Evolutionary conservation across 64 coral and sea anemone genomes (phyloP).

Genomic region (Hydrozoanthus tunicans): DNA sequence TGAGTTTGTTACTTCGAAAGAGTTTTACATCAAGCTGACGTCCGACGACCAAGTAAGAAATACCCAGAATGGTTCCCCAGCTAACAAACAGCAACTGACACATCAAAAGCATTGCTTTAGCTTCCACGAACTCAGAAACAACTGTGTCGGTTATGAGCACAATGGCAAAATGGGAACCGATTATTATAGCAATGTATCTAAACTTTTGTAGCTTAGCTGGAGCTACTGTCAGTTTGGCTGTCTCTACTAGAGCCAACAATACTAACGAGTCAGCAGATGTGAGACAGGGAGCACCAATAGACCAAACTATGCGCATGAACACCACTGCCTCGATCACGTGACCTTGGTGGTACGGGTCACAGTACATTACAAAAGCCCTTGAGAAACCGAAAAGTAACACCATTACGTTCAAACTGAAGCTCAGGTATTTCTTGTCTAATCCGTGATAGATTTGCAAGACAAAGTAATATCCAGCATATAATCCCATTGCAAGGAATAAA

Average conservation of each 20-base stretch:
- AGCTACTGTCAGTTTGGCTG: constrained; percentile 58
- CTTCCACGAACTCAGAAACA: constrained; percentile 64
- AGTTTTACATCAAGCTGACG: constrained; percentile 63
- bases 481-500: constrained; percentile 51
- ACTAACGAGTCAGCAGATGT: constrained; percentile 73
- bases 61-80: constrained; percentile 67
- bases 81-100: constrained; percentile 66
- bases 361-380: constrained; percentile 75
- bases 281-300: constrained; percentile 70
- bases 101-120: constrained; percentile 80
- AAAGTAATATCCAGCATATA: constrained; percentile 73
- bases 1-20: constrained; percentile 55
- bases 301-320: constrained; percentile 72
- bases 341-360: constrained; percentile 86
- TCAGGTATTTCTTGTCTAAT: constrained; percentile 64
- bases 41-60: constrained; percentile 59
- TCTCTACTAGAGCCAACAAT: constrained; percentile 73
- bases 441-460: constrained; percentile 72
- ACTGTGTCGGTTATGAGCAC: constrained; percentile 69
- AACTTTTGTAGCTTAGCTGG: constrained; percentile 65
- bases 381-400: constrained; percentile 63
- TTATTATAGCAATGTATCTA: constrained; percentile 46
- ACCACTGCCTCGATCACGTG: constrained; percentile 55
- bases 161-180: constrained; percentile 63
- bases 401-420: constrained; percentile 63